Percentiles rank a stretch among this genome's conserved stretches.
These are phyloP conservation scores for Guaruba guarouba DNA, from an alignment of 2,113 vertebrate genomes.

Conservation along the genomic window DNA sequence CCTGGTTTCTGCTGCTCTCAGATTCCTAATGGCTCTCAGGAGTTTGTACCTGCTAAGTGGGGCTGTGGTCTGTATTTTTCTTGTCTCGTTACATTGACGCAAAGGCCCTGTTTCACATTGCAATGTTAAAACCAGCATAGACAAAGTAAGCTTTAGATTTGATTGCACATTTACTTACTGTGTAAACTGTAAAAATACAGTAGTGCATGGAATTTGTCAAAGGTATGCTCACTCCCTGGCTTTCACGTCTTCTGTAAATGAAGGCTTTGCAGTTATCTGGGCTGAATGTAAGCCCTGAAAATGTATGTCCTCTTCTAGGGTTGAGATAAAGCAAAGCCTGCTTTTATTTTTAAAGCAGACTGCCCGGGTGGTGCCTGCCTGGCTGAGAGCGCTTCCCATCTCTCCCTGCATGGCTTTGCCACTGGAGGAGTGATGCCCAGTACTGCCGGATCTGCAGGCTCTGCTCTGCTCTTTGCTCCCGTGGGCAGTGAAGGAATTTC, in stretches of 20 bases:
- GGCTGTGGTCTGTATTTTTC: neutral
- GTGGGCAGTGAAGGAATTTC: accelerated
- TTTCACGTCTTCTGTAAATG: accelerated
- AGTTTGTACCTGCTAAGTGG: neutral
- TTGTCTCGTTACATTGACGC: accelerated
- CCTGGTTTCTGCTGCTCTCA: neutral
- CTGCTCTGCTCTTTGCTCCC: neutral
- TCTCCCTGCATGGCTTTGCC: accelerated
- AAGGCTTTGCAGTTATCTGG: neutral
- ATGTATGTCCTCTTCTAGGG: neutral
- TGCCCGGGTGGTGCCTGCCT: neutral
- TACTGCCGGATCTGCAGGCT: neutral
- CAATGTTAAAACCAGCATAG: neutral
- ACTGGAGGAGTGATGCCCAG: neutral
- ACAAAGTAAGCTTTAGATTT: neutral
- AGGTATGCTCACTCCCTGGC: accelerated
- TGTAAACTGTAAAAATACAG: accelerated
- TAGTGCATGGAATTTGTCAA: accelerated
- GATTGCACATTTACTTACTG: accelerated
- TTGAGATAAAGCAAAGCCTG: neutral
- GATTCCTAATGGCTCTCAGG: neutral
- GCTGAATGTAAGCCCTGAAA: neutral
- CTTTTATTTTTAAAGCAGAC: neutral
- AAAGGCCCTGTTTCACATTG: neutral
- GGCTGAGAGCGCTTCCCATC: neutral